Percentiles rank a stretch among this genome's conserved stretches.
Conservation (phyloP, 2,797 vertebrate species). For the Chloroceryle inda region DNA sequence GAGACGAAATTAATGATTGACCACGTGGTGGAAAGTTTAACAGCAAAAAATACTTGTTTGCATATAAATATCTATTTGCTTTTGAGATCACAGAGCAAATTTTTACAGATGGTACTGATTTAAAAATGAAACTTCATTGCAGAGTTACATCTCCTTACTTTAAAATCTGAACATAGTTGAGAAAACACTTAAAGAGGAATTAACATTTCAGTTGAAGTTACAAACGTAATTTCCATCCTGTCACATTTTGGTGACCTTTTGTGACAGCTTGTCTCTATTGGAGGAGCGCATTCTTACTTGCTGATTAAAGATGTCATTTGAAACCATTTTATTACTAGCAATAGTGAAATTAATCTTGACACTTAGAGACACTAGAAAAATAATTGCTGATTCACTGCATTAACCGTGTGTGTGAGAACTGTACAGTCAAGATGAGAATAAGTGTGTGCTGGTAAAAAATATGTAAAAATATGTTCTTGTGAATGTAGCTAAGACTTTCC, state of each 20-base stretch:
- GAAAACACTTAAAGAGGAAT: conserved; percentile 84
- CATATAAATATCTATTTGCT: conserved; percentile 1
- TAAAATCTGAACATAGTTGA: conserved; percentile 75
- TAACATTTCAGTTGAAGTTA: conserved; percentile 91
- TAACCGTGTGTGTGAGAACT: conserved; percentile 74
- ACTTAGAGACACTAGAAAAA: conserved; percentile 87
- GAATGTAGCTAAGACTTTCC: background rate
- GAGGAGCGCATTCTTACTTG: conserved; percentile 85
- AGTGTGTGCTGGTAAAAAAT: conserved; percentile 48
- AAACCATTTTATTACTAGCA: conserved; percentile 91
- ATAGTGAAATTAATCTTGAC: conserved; percentile 92
- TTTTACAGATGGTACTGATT: conserved; percentile 27
- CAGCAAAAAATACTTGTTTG: background rate
- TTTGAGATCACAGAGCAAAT: background rate
- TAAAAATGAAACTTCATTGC: conserved; percentile 58
- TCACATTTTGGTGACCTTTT: conserved; percentile 90
- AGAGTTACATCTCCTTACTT: conserved; percentile 54
- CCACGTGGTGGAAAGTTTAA: background rate
- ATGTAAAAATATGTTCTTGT: conserved; percentile 30
- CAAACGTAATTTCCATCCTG: conserved; percentile 89
- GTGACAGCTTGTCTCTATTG: conserved; percentile 91
- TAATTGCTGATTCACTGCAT: conserved; percentile 91
- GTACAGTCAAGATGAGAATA: conserved; percentile 60
- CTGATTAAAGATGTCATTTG: conserved; percentile 93
- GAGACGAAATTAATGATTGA: background rate